Conservation (phyloP, 2,113 vertebrate genomes). For the Mus pahari region DNA sequence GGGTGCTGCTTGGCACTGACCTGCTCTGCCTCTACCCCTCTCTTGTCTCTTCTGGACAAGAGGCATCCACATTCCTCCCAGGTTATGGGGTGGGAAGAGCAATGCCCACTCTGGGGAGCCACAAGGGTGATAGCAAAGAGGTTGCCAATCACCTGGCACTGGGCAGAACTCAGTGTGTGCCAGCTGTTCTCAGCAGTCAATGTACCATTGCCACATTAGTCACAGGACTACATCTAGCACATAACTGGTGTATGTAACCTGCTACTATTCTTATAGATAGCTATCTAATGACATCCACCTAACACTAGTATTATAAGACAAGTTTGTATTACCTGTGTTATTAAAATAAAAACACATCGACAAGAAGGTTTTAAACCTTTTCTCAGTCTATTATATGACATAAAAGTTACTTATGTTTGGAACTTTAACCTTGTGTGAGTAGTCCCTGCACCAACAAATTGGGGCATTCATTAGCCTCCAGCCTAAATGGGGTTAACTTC, state of each 20-base stretch:
- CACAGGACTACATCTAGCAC: neutral
- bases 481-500: neutral
- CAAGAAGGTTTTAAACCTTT: neutral
- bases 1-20: neutral
- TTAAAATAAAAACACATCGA: neutral
- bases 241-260: neutral
- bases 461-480: neutral
- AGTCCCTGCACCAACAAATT: conserved; percentile 6
- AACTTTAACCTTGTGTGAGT: neutral
- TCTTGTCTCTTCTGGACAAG: neutral
- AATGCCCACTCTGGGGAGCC: neutral
- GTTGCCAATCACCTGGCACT: neutral
- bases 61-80: neutral
- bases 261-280: neutral
- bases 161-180: neutral
- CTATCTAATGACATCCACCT: neutral
- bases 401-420: neutral
- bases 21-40: neutral
- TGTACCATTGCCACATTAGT: neutral
- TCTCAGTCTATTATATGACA: neutral
- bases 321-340: neutral
- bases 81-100: neutral
- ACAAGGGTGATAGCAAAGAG: neutral
- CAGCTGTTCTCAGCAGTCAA: neutral
- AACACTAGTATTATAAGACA: neutral